Evolutionary conservation across 1,140 invertebrate species (phyloP).

Genomic region (Drepana arcuata): DNA sequence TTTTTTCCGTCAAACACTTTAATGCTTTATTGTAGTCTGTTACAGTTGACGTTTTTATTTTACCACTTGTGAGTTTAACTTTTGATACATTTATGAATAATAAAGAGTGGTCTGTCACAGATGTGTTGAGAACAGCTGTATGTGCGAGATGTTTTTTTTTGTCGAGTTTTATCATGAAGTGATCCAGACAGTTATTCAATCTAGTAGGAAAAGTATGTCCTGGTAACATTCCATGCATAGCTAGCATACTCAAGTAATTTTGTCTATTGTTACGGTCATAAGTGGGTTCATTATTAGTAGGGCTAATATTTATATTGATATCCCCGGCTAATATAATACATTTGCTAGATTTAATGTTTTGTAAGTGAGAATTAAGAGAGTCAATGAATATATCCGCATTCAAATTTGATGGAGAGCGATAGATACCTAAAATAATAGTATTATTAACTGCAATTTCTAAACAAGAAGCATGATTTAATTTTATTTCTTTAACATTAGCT

Average conservation of each 20-base stretch:
- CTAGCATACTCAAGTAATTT: conserved; percentile 10
- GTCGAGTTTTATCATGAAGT: neutral
- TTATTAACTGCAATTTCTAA: conserved; percentile 14
- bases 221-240: neutral
- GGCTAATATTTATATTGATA: conserved; percentile 15
- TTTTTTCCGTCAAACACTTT: conserved; percentile 1
- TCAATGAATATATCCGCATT: conserved; percentile 11
- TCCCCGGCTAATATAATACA: conserved; percentile 12
- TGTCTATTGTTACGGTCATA: conserved; percentile 9
- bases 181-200: neutral
- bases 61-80: neutral
- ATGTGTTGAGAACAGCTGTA: neutral
- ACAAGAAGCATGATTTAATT: conserved; percentile 16
- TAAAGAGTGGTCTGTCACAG: neutral
- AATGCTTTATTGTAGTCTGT: conserved; percentile 5
- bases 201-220: neutral
- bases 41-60: conserved; percentile 1
- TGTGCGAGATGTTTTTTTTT: neutral
- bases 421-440: conserved; percentile 7
- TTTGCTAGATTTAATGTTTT: conserved; percentile 3
- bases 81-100: neutral
- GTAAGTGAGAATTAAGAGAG: conserved; percentile 8
- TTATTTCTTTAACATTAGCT: conserved; percentile 14
- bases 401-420: conserved; percentile 10
- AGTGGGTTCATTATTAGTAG: conserved; percentile 3